These are phyloP conservation scores for Dromius quadrimaculatus DNA, from an alignment of 2,888 invertebrate genomes.

Conservation along the genomic window DNA sequence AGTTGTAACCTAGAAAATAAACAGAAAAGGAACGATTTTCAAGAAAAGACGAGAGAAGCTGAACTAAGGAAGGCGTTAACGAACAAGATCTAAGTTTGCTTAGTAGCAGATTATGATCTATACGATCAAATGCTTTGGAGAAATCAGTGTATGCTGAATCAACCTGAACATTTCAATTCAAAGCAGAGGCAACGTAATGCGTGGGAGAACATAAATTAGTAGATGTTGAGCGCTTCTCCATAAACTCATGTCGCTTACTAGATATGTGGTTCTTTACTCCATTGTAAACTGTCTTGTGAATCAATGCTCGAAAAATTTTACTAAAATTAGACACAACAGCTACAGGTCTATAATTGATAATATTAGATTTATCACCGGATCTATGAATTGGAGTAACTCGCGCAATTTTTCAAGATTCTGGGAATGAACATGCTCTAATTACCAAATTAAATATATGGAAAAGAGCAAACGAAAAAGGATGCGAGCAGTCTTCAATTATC, in stretches of 20 bases:
- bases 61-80: not conserved
- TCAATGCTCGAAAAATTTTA: not conserved
- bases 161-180: not conserved
- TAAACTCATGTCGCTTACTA: not conserved
- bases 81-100: not conserved
- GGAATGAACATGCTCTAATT: not conserved
- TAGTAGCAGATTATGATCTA: not conserved
- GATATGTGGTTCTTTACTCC: not conserved
- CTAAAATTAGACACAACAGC: not conserved
- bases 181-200: not conserved
- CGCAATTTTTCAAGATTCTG: not conserved
- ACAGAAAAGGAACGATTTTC: not conserved
- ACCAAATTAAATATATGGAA: not conserved
- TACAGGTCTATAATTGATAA: no score
- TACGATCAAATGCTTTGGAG: no score
- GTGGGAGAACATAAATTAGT: not conserved
- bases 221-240: not conserved
- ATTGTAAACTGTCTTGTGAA: not conserved
- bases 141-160: not conserved
- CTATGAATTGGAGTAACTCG: not conserved
- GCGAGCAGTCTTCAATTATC: not conserved
- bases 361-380: slow-evolving; percentile 1
- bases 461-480: not conserved
- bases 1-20: not conserved
- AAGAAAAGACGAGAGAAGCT: not conserved